phyloP scores from a whole-genome alignment of 1,140 invertebrate species.

The Monomorium pharaonis region DNA sequence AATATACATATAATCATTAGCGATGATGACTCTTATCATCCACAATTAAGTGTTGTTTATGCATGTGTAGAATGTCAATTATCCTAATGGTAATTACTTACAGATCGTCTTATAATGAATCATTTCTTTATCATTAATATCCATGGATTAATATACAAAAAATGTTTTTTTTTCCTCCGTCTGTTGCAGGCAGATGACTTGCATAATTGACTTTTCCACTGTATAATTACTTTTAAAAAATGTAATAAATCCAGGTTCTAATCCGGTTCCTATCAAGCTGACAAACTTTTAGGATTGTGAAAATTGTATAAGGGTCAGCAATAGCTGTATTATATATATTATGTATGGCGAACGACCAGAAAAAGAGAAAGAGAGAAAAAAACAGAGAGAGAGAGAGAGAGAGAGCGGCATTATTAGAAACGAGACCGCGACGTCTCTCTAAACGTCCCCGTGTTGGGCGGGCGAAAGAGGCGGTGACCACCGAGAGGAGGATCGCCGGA shows the following conservation, averaged over 20 bases:
- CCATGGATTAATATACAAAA: background rate
- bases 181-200: background rate
- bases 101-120: background rate
- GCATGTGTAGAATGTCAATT: background rate
- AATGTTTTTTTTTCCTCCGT: background rate
- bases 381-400: background rate
- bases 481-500: slow-evolving; percentile 14
- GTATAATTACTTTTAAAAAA: background rate
- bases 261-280: background rate
- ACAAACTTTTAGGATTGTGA: slow-evolving; percentile 5
- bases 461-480: slow-evolving; percentile 28
- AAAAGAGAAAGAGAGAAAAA: background rate
- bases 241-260: background rate
- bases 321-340: background rate
- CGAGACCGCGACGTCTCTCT: background rate
- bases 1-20: slow-evolving; percentile 5
- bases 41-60: background rate
- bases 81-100: background rate
- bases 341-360: background rate
- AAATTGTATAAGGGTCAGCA: background rate
- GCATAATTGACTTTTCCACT: background rate
- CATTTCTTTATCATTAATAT: background rate
- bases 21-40: slow-evolving; percentile 1
- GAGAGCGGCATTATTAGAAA: slow-evolving; percentile 8
- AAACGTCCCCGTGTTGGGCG: background rate